These are phyloP conservation scores for Mugil cephalus DNA, from an alignment of 2,113 vertebrate species.

Conservation along the genomic window DNA sequence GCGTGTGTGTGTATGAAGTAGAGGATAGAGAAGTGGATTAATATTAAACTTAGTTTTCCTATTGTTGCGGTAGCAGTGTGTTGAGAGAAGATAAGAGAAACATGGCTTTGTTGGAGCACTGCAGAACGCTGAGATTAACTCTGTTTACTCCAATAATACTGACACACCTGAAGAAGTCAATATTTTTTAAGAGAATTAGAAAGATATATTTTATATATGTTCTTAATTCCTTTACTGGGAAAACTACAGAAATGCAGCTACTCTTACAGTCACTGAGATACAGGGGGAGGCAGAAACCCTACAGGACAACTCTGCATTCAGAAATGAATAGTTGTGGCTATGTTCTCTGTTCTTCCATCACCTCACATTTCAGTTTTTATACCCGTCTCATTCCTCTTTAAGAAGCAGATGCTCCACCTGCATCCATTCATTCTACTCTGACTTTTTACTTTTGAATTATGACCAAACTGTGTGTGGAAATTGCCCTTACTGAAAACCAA, in stretches of 20 bases:
- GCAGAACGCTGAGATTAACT: conserved; percentile 22
- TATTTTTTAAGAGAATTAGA: no score
- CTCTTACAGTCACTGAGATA: no score
- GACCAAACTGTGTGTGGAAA: conserved; percentile 15
- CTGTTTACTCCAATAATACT: conserved; percentile 3
- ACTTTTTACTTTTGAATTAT: neutral
- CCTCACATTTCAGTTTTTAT: conserved; percentile 1
- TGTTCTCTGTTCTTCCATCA: conserved; percentile 2
- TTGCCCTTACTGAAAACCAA: neutral
- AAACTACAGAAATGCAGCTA: no score
- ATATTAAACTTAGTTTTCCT: conserved; percentile 34
- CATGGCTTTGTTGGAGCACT: neutral
- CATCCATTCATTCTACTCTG: conserved; percentile 14
- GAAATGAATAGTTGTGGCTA: neutral
- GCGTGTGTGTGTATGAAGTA: conserved; percentile 30
- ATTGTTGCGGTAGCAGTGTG: conserved; percentile 47
- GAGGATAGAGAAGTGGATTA: conserved; percentile 56
- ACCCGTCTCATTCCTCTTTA: neutral
- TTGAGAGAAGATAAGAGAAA: conserved; percentile 53
- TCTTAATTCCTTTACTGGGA: neutral
- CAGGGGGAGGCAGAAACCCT: no score
- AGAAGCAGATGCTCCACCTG: conserved; percentile 5
- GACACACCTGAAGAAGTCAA: no score
- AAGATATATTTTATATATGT: neutral
- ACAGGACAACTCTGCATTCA: neutral